Conservation (phyloP, 2,113 vertebrate genomes). For the Carassius gibelio region DNA sequence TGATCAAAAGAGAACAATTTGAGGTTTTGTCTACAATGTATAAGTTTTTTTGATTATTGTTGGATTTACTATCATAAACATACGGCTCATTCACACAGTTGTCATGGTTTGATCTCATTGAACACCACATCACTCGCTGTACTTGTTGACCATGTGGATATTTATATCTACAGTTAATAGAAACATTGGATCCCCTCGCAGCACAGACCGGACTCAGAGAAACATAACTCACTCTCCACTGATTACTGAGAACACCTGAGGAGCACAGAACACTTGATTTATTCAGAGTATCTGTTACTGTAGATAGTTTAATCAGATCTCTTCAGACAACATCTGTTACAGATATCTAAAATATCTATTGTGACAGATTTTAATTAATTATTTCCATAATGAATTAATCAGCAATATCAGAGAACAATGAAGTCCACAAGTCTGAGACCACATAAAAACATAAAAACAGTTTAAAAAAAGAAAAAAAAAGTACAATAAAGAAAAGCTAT, state of each 20-base stretch:
- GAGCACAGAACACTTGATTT: not conserved
- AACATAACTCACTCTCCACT: not conserved
- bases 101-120: not conserved
- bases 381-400: not conserved
- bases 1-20: conserved; percentile 51
- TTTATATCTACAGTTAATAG: conserved; percentile 44
- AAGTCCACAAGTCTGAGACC: too few species aligned
- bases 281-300: not conserved
- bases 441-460: too few species aligned
- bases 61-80: conserved; percentile 19
- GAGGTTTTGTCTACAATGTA: conserved; percentile 25
- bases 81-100: not conserved
- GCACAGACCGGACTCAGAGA: conserved; percentile 12
- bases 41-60: not conserved
- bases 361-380: too few species aligned
- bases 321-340: too few species aligned
- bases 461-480: not conserved
- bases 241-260: not conserved
- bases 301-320: too few species aligned
- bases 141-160: not conserved
- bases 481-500: not conserved
- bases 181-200: conserved; percentile 46
- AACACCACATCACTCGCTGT: conserved; percentile 35
- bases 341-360: too few species aligned
- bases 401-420: too few species aligned